Percentiles rank a stretch among this genome's conserved stretches.
Evolutionary conservation across 2,888 invertebrate genomes (phyloP).

Genomic region (Xylota segnis): DNA sequence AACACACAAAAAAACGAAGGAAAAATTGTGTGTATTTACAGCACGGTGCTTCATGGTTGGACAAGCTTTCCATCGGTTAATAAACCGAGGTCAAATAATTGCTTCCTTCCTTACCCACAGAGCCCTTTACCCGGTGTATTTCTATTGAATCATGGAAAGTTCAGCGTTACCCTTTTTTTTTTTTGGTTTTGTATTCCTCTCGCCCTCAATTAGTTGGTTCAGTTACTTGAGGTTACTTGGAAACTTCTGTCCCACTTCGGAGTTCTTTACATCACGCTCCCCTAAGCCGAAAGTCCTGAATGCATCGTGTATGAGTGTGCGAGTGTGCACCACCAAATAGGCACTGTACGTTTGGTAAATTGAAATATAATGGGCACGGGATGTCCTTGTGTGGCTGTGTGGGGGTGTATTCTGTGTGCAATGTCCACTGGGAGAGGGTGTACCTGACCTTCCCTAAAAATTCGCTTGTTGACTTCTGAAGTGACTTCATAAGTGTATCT

Average conservation of each 20-base stretch:
- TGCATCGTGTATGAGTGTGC: conserved; percentile 41
- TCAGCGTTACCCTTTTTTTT: conserved; percentile 42
- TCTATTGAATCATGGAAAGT: conserved; percentile 48
- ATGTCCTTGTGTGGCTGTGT: conserved; percentile 1
- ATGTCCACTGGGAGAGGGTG: conserved; percentile 70
- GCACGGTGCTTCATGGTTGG: conserved; percentile 59
- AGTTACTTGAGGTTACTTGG: conserved; percentile 75
- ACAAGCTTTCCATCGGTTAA: conserved; percentile 75
- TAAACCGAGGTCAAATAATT: conserved; percentile 76
- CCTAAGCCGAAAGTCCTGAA: conserved; percentile 63
- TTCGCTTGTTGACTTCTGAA: conserved; percentile 74
- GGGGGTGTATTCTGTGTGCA: conserved; percentile 22
- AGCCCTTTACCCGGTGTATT: conserved; percentile 35
- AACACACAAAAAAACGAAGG: not conserved
- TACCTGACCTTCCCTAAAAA: conserved; percentile 72
- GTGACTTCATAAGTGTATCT: conserved; percentile 67
- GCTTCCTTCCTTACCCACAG: conserved; percentile 68
- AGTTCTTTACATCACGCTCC: conserved; percentile 67
- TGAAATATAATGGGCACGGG: conserved; percentile 63
- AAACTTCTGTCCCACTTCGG: conserved; percentile 74
- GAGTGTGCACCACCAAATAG: conserved; percentile 46
- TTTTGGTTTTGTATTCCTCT: conserved; percentile 8
- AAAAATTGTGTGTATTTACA: conserved; percentile 33
- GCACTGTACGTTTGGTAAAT: conserved; percentile 58
- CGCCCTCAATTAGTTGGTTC: conserved; percentile 75